phyloP scores from a whole-genome alignment of 2,888 invertebrate genomes.

The Dolichomitus sp. region DNA sequence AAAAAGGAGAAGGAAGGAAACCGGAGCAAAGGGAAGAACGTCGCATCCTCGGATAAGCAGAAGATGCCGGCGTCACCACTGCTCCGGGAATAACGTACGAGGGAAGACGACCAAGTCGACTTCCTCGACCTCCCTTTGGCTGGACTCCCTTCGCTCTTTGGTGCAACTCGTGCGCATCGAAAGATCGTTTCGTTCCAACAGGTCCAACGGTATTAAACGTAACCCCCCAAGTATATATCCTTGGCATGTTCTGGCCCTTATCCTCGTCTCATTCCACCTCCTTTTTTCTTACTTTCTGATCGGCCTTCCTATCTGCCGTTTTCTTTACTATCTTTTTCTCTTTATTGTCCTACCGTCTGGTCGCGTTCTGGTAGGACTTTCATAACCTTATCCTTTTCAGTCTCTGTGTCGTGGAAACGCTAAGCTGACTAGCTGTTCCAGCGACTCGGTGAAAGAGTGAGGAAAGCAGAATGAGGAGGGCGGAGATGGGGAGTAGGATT shows the following conservation, averaged over 20 bases:
- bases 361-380: constrained; percentile 1
- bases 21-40: constrained; percentile 12
- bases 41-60: constrained; percentile 22
- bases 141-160: constrained; percentile 42
- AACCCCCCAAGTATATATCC: constrained; percentile 23
- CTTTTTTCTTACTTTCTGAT: constrained; percentile 33
- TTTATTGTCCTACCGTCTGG: constrained; percentile 9
- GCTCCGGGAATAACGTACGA: constrained; percentile 33
- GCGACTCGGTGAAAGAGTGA: background rate
- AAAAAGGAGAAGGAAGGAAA: constrained; percentile 8
- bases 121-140: constrained; percentile 1
- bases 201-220: constrained; percentile 61
- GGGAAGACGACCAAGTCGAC: constrained; percentile 34
- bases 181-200: constrained; percentile 65
- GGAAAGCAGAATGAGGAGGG: constrained; percentile 1
- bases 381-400: constrained; percentile 24
- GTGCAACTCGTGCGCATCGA: constrained; percentile 63
- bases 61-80: constrained; percentile 1
- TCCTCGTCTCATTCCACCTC: constrained; percentile 2
- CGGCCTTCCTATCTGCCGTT: constrained; percentile 25
- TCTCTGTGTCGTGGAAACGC: constrained; percentile 1
- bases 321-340: background rate
- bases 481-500: constrained; percentile 47
- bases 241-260: constrained; percentile 32
- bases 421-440: background rate